Evolutionary conservation across 1,140 invertebrate genomes (phyloP).

Genomic region (Bombus difficillimus): DNA sequence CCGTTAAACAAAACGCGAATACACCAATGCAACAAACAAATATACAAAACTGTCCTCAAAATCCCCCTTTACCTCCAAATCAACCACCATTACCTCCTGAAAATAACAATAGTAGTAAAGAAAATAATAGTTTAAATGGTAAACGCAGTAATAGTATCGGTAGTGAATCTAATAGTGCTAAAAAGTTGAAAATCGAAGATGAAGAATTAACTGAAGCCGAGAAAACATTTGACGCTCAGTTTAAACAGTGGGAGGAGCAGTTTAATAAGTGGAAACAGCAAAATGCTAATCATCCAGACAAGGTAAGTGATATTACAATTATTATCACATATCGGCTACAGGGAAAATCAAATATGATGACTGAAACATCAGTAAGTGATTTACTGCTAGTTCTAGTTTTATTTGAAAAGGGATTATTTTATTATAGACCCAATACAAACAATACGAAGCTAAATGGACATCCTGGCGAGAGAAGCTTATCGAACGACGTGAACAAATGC

Average conservation of each 20-base stretch:
- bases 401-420: slow-evolving; percentile 22
- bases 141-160: slow-evolving; percentile 62
- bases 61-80: slow-evolving; percentile 81
- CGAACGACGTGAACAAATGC: slow-evolving; percentile 91
- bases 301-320: slow-evolving; percentile 80
- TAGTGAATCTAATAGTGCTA: slow-evolving; percentile 75
- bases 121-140: slow-evolving; percentile 34
- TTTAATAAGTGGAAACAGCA: slow-evolving; percentile 93
- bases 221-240: slow-evolving; percentile 91
- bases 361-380: background rate
- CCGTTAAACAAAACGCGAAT: slow-evolving; percentile 63
- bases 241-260: slow-evolving; percentile 92
- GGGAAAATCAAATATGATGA: background rate
- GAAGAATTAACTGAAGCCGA: slow-evolving; percentile 87
- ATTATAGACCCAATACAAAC: slow-evolving; percentile 87
- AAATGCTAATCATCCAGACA: slow-evolving; percentile 93
- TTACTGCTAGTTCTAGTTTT: slow-evolving; percentile 4
- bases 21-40: slow-evolving; percentile 62
- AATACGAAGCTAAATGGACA: slow-evolving; percentile 93
- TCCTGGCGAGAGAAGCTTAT: slow-evolving; percentile 89
- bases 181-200: slow-evolving; percentile 76
- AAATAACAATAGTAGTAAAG: slow-evolving; percentile 52
- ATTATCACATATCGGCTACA: background rate
- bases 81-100: slow-evolving; percentile 82
- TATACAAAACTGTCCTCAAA: slow-evolving; percentile 65